Evolutionary conservation across 1,140 invertebrate genomes (phyloP).

Genomic region (Goniozus legneri): DNA sequence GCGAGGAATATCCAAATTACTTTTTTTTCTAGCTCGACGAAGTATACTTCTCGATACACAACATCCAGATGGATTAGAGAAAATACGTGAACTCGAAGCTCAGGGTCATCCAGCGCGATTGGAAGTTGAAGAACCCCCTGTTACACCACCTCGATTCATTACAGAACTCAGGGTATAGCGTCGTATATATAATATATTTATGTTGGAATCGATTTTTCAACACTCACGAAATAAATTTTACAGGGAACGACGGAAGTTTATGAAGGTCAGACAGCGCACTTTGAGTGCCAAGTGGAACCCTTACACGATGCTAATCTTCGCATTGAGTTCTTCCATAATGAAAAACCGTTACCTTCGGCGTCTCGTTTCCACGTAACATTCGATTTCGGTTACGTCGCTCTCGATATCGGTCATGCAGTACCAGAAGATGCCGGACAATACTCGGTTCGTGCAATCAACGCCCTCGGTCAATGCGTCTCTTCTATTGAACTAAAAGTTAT

Average conservation of each 20-base stretch:
- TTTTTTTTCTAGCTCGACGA: slow-evolving; percentile 62
- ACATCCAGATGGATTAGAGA: slow-evolving; percentile 88
- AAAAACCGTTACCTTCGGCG: slow-evolving; percentile 80
- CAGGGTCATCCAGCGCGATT: slow-evolving; percentile 73
- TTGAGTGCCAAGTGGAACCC: slow-evolving; percentile 88
- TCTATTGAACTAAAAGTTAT: slow-evolving; percentile 77
- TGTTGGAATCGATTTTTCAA: too few species aligned
- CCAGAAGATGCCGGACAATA: slow-evolving; percentile 94
- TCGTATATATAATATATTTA: too few species aligned
- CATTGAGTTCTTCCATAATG: slow-evolving; percentile 90
- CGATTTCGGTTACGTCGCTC: slow-evolving; percentile 92
- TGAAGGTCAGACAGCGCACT: slow-evolving; percentile 85
- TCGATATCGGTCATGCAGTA: slow-evolving; percentile 86
- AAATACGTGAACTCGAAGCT: slow-evolving; percentile 84
- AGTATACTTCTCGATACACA: slow-evolving; percentile 87
- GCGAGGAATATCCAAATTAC: not conserved
- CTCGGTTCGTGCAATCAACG: slow-evolving; percentile 84
- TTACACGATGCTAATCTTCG: slow-evolving; percentile 86
- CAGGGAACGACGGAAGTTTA: slow-evolving; percentile 79
- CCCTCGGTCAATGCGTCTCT: slow-evolving; percentile 80
- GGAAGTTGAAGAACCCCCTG: slow-evolving; percentile 76
- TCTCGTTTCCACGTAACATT: slow-evolving; percentile 89
- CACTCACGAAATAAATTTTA: too few species aligned
- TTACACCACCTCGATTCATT: slow-evolving; percentile 75
- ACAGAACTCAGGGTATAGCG: slow-evolving; percentile 69